These are phyloP conservation scores for Drosophila varians DNA, from an alignment of 1,140 invertebrate genomes.

Conservation along the genomic window DNA sequence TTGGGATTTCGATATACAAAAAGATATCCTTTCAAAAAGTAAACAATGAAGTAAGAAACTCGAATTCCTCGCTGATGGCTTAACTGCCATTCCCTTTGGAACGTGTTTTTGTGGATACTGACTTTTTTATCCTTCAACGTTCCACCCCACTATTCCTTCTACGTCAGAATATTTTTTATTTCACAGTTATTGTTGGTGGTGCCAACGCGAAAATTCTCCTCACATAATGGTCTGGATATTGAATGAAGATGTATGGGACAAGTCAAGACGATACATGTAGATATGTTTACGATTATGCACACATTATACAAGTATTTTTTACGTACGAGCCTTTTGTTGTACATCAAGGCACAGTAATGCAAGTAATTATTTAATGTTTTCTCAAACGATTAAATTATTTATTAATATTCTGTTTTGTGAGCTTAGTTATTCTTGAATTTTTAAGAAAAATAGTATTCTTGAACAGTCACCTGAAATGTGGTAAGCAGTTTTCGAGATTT, in stretches of 20 bases:
- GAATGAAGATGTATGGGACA: conserved; percentile 63
- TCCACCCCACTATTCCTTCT: background rate
- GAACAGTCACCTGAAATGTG: background rate
- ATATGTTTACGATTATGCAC: conserved; percentile 21
- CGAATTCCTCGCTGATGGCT: background rate
- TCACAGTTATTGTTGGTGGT: conserved; percentile 45
- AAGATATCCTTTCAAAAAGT: background rate
- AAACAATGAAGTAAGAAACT: background rate
- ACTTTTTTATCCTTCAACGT: conserved; percentile 7
- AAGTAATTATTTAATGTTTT: background rate
- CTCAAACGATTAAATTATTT: background rate
- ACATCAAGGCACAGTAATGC: conserved; percentile 2
- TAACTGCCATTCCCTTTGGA: conserved; percentile 3
- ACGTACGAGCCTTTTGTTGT: conserved; percentile 2
- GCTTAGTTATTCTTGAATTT: background rate
- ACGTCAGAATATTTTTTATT: conserved; percentile 39
- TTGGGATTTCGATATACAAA: background rate
- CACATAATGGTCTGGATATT: conserved; percentile 38
- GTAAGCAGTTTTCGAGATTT: background rate
- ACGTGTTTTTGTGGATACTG: conserved; percentile 16
- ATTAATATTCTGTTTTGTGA: background rate
- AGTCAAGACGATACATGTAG: conserved; percentile 35
- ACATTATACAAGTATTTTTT: conserved; percentile 16
- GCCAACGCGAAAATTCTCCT: conserved; percentile 57
- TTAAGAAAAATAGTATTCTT: background rate